These are phyloP conservation scores for Embiotoca jacksoni DNA, from an alignment of 2,113 vertebrate species.

Conservation along the genomic window DNA sequence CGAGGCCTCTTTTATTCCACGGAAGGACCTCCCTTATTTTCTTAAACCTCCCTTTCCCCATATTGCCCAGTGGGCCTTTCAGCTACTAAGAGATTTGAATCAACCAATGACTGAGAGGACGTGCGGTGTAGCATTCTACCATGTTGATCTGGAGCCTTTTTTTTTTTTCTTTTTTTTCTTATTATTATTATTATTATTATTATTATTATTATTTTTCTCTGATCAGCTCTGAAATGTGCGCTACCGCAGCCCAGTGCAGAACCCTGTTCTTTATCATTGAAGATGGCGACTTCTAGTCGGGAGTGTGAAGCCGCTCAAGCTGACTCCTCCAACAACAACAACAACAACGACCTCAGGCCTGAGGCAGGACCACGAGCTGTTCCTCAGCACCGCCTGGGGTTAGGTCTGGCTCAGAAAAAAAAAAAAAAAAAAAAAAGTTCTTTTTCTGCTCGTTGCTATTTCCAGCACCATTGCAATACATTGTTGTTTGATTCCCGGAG, in stretches of 20 bases:
- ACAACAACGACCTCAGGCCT: constrained; percentile 8
- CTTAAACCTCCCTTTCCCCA: constrained; percentile 43
- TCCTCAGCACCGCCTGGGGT: constrained; percentile 22
- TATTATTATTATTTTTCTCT: constrained; percentile 32
- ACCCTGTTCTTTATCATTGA: background rate
- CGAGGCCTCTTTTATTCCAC: constrained; percentile 16
- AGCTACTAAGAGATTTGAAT: constrained; percentile 72
- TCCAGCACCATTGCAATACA: constrained; percentile 34
- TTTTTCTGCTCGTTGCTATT: constrained; percentile 40
- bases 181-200: constrained; percentile 2
- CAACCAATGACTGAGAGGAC: constrained; percentile 63
- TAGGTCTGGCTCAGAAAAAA: constrained; percentile 17
- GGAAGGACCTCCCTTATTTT: constrained; percentile 46
- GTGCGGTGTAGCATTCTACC: constrained; percentile 64
- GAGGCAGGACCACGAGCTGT: constrained; percentile 23
- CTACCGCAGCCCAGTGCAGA: constrained; percentile 15
- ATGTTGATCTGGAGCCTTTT: constrained; percentile 40
- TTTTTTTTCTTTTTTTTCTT: constrained; percentile 47
- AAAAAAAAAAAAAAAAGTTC: constrained; percentile 18
- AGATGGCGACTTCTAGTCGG: background rate
- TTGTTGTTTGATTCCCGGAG: constrained; percentile 19
- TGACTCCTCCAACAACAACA: constrained; percentile 8
- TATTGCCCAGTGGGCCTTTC: constrained; percentile 51
- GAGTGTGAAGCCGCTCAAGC: background rate
- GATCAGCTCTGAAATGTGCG: constrained; percentile 50